Base-by-base conservation (phyloP, 2,888 invertebrate species). In the Subacronicta megacephala region DNA sequence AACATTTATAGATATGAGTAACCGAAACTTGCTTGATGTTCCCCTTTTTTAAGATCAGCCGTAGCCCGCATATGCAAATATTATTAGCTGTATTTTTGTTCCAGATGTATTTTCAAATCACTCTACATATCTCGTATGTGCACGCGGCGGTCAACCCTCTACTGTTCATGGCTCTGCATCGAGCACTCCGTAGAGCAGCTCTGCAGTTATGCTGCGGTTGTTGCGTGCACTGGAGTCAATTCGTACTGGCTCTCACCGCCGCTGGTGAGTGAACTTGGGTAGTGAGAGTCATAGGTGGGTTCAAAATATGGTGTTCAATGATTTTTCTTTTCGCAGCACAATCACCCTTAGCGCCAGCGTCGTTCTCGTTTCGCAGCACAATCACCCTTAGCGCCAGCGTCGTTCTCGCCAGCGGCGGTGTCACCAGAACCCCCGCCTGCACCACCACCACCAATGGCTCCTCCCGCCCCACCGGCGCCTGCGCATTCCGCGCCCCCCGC, bases 81-180 rank as follows among this genome's bases (percentile, higher is more conserved):
- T n/a, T n/a, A n/a, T n/a, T n/a, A n/a, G n/a, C n/a, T 13, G 0
- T 3, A 4, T 15, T 23, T 33, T 51, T 70, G 49, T 63, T 58
- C 31, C 82, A 94, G 94, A 88, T 94, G 86, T 94, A 94, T 82
- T 95, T 95, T 70, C 95, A 97, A 97, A 96, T 97, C 79, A 97
- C 97, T 46, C 95, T 98, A 77, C 97, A 97, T 95, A 97, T 97
- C 90, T 97, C 97, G 71, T 97, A 97, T 93, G 96, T 97, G 70
- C 98, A 98, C 90, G 97, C 97, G 31, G 97, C 97, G 78, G 97
- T 97, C 73, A 97, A 97, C 84, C 97, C 97, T 3, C 95, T 96
- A 33, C 94, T 97, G 70, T 97, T 97, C 89, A 95, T 98, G 87
- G 96, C 96, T 45, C 93, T 97, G 53, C 97, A 97, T 84, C 95